Evolutionary conservation across 2,888 invertebrate genomes (phyloP), one percentile per base, ranked within the genome.

Genomic region (Dysmachus trigonus): DNA sequence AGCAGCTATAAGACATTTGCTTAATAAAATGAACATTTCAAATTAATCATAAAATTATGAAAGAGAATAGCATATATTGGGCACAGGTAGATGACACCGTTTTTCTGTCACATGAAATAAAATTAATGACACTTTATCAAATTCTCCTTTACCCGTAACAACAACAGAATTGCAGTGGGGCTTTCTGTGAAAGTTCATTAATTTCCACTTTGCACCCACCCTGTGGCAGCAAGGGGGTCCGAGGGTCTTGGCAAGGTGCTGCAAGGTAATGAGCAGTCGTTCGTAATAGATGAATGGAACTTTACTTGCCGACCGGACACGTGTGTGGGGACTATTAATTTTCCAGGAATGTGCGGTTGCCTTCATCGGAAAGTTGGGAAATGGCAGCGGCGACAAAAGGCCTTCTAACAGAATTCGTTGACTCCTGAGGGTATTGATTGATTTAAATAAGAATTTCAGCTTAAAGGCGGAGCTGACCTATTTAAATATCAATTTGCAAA

Each of bases 151-250:
- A 18, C 13, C 22, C 38, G 18, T 81, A 31, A 51, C 74, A 62
- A 18, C 47, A 86, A 85, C 84, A 47, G 77, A 76, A 77, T 77
- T 62, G 41, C 76, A 77, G 76, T 83, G 71, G 41, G 76, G 77
- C 62, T 86, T 83, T 27, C 77, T 62, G 47, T 2, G 38, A 47
- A 15, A 86, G 72, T 86, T 79, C 79, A 86, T 86, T 86, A 86
- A 73, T 86, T 85, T 85, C 73, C 84, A 79, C 79, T 86, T 86
- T 85, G 86, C 47, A 85, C 86, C 77, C 79, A 72, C n/a, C 84
- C 79, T 79, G 62, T 51, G 31, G 53, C 30, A 62, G 31, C 53
- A n/a, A n/a, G n/a, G n/a, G 8, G 53, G 31, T 8, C n/a, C n/a
- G 53, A 81, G 33, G 31, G 3, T 2, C 31, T 53, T 13, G 6